Evolutionary conservation across 2,113 vertebrate genomes (phyloP).

Genomic region (Clarias batrachus): DNA sequence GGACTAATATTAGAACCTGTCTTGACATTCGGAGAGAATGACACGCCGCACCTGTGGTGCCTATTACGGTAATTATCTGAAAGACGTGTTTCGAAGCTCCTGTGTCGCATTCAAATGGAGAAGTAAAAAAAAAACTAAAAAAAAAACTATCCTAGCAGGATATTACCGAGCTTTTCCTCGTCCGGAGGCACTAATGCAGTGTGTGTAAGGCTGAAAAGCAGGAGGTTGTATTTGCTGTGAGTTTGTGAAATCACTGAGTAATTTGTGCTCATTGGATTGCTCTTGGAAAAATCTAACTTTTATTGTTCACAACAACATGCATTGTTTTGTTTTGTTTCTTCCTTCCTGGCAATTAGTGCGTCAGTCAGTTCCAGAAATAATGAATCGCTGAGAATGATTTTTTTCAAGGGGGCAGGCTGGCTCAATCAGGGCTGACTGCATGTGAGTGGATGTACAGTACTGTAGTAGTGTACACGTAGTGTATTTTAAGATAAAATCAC

Average conservation of each 20-base stretch:
- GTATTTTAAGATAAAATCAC: background rate
- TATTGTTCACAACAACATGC: background rate
- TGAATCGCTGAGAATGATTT: background rate
- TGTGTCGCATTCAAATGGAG: background rate
- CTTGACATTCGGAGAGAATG: background rate
- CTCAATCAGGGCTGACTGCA: background rate
- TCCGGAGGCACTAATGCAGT: background rate
- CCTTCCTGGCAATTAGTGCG: background rate
- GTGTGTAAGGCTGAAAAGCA: background rate
- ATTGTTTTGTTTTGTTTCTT: background rate
- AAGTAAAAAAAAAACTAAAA: too few species aligned
- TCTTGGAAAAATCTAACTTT: background rate
- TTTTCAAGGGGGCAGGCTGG: background rate
- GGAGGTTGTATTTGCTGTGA: background rate
- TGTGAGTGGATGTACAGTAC: background rate
- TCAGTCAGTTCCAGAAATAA: background rate
- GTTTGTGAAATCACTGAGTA: background rate
- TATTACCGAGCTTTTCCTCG: background rate
- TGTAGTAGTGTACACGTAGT: too few species aligned
- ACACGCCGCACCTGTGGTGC: conserved; percentile 16
- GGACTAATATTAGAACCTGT: background rate
- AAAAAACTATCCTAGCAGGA: background rate
- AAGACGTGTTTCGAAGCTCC: background rate
- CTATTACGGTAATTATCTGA: conserved; percentile 7
- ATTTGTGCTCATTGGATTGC: background rate